Base-by-base conservation (phyloP, 1,140 invertebrate species). In the Formica selysi region DNA sequence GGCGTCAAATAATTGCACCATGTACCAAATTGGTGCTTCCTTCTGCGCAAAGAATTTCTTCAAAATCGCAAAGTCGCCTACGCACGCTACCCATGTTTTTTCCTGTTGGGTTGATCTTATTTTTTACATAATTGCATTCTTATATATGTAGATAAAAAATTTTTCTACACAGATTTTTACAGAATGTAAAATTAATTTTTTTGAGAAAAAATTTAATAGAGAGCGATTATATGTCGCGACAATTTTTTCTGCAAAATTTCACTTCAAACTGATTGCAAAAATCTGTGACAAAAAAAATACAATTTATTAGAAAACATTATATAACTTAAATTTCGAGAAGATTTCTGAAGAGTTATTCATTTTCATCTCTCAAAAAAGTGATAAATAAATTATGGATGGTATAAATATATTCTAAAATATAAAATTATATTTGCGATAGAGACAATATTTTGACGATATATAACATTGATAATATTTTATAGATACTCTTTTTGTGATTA, bases 21-120 rank as follows among this genome's bases (percentile, higher is more conserved):
- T 16, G 5, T 88, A 87, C 92, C 94, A 94, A 7, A 91, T 68
- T 0, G 51, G 57, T 5, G 79, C 91, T 5, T 80, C 48, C 79
- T 95, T 94, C 19, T 91, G 73, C 6, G 88, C 81, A 6, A 95
- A 80, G 62, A 92, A 94, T 8, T 93, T 91, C 41, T 91, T 91
- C 65, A 95, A 61, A 3, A 91, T 86, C 2, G 89, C 74, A 85
- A 95, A 95, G 41, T 95, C 92, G 19, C 95, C 95, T 32, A 93
- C 91, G 22, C 92, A 95, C 2, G 91, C 76, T 19, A 88, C 87
- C 92, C 92, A 94, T 10, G 76, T 59, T 26, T 74, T 65, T 26
- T 70, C 74, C 92, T 93, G 64, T 64, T 6, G 4, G 0, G 67
- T 54, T 86, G 0, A 67, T 76, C 22, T 88, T 57, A 84, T 64